Evolutionary conservation across 2,113 vertebrate species (phyloP).

Genomic region (Crotalus viridis): DNA sequence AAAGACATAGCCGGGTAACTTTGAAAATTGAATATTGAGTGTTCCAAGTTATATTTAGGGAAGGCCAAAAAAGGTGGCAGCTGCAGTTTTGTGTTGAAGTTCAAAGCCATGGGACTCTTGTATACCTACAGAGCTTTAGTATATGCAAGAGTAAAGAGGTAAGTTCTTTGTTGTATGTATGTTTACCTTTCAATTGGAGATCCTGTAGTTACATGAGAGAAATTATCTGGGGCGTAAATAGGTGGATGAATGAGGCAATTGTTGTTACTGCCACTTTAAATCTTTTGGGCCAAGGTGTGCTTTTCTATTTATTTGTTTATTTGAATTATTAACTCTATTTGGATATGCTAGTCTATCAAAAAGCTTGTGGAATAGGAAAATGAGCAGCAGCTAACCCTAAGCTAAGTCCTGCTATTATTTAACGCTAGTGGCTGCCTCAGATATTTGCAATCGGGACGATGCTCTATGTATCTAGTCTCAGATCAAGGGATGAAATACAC

Average conservation of each 20-base stretch:
- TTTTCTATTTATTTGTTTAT: not conserved
- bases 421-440: not conserved
- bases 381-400: not conserved
- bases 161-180: not conserved
- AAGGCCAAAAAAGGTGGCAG: constrained; percentile 55
- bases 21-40: constrained; percentile 36
- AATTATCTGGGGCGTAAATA: not conserved
- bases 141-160: not conserved
- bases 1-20: constrained; percentile 10
- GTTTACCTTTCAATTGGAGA: not conserved
- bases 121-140: not conserved
- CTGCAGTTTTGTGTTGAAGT: constrained; percentile 33
- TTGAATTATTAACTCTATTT: not conserved
- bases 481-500: not conserved
- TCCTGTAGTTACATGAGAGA: not conserved
- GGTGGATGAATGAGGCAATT: not conserved
- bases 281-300: not conserved
- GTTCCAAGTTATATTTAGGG: constrained; percentile 41
- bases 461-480: not conserved
- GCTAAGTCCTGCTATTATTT: not conserved
- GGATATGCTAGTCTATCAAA: not conserved
- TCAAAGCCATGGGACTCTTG: not conserved
- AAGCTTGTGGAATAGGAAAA: not conserved
- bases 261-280: not conserved
- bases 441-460: not conserved